Evolutionary conservation across 1,140 invertebrate genomes (phyloP).

Genomic region (Bombus soroeensis): DNA sequence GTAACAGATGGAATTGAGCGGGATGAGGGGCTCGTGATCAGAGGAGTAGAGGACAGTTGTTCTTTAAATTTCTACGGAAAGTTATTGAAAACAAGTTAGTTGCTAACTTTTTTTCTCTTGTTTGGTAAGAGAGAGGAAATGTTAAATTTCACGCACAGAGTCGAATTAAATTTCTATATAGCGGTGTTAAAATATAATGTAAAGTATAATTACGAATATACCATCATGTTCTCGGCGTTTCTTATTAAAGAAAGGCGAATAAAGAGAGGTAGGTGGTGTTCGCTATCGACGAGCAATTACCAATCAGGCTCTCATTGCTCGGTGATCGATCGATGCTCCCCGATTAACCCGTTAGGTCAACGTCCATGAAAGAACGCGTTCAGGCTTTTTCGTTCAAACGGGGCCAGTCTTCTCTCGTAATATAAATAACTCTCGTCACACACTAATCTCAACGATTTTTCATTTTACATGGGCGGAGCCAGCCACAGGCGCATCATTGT

Average conservation of each 20-base stretch:
- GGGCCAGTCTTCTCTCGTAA: not conserved
- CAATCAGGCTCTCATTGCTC: conserved; percentile 6
- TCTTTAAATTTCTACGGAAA: too few relatives aligned
- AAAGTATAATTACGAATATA: too few relatives aligned
- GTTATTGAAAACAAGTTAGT: too few relatives aligned
- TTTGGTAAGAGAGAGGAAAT: too few relatives aligned
- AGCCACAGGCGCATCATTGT: conserved; percentile 35
- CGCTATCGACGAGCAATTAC: not conserved
- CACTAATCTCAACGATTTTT: conserved; percentile 40
- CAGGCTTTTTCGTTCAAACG: not conserved
- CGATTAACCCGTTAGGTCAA: conserved; percentile 7
- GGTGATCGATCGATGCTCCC: not conserved
- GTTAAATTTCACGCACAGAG: too few relatives aligned
- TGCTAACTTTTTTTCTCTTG: too few relatives aligned
- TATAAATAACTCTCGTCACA: conserved; percentile 1
- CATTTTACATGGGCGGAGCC: conserved; percentile 28
- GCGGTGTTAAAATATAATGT: too few relatives aligned
- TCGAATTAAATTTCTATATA: too few relatives aligned
- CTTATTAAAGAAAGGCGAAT: not conserved
- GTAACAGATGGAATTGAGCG: too few relatives aligned
- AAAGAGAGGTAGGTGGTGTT: not conserved
- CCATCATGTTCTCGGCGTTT: not conserved
- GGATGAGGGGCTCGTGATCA: too few relatives aligned
- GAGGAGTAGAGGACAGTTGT: too few relatives aligned
- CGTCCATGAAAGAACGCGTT: conserved; percentile 40